These are phyloP conservation scores for Anthophora plumipes DNA, from an alignment of 2,888 invertebrate genomes.

Conservation along the genomic window DNA sequence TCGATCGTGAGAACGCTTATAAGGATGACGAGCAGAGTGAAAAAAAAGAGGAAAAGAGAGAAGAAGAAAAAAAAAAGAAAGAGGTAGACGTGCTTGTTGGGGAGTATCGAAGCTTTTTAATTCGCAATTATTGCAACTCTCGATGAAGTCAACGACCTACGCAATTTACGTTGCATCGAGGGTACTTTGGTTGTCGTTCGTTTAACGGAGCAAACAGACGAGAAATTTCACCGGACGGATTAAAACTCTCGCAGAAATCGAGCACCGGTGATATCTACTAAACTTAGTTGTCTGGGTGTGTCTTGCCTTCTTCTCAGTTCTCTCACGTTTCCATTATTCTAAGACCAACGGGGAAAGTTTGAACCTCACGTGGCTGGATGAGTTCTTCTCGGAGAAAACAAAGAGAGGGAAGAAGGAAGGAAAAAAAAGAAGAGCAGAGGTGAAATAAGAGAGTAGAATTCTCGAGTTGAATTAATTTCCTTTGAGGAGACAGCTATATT, in stretches of 20 bases:
- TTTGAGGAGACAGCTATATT: background rate
- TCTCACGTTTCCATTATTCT: slow-evolving; percentile 75
- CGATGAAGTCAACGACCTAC: background rate
- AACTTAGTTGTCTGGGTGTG: slow-evolving; percentile 53
- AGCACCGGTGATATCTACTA: slow-evolving; percentile 48
- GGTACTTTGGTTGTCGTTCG: slow-evolving; percentile 2
- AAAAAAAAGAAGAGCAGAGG: background rate
- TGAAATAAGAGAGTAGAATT: slow-evolving; percentile 24
- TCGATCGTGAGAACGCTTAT: background rate
- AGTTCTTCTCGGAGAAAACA: slow-evolving; percentile 19
- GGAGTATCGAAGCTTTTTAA: background rate
- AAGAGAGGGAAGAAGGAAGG: too few relatives aligned
- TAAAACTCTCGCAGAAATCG: slow-evolving; percentile 61
- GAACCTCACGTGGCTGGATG: slow-evolving; percentile 22
- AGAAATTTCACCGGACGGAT: slow-evolving; percentile 58
- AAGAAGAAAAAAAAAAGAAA: background rate
- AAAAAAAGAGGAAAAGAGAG: background rate
- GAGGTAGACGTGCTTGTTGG: background rate
- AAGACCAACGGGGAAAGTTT: slow-evolving; percentile 65
- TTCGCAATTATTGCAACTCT: slow-evolving; percentile 6
- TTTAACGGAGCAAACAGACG: slow-evolving; percentile 43
- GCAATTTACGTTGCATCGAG: slow-evolving; percentile 30
- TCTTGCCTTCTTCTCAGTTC: slow-evolving; percentile 62
- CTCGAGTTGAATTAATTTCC: slow-evolving; percentile 25
- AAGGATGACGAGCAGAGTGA: background rate